phyloP scores from a whole-genome alignment of 2,113 vertebrate genomes.

The Nerophis lumbriciformis region DNA sequence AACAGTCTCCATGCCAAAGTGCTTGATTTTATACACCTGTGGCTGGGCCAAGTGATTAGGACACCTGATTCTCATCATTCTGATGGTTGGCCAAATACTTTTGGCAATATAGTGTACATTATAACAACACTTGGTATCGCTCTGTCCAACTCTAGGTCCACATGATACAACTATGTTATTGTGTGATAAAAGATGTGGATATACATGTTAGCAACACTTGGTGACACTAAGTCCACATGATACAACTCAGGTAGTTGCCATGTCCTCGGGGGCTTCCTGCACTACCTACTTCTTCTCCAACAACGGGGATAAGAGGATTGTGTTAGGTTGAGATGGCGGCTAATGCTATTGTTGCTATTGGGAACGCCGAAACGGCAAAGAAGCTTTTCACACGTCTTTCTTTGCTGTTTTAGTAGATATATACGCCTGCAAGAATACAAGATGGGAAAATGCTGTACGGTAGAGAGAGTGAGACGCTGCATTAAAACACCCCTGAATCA shows the following conservation, averaged over 20 bases:
- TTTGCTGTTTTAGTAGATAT: constrained; percentile 51
- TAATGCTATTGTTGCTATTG: constrained; percentile 66
- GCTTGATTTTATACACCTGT: too few species aligned
- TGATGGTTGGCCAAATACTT: too few species aligned
- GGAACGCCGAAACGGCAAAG: constrained; percentile 58
- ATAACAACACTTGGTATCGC: background rate
- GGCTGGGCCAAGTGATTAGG: too few species aligned
- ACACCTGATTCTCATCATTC: too few species aligned
- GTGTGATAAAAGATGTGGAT: background rate
- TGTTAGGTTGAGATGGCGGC: constrained; percentile 63
- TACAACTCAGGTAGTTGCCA: constrained; percentile 62
- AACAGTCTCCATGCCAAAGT: too few species aligned
- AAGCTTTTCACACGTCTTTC: constrained; percentile 60
- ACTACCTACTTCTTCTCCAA: constrained; percentile 57
- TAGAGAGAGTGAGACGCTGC: background rate
- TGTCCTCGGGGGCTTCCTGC: constrained; percentile 52
- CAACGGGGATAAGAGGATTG: constrained; percentile 68
- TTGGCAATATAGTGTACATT: too few species aligned
- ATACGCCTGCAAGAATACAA: constrained; percentile 44
- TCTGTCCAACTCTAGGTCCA: background rate
- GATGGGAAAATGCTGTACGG: constrained; percentile 25
- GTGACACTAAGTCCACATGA: constrained; percentile 27
- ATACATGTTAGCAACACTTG: background rate
- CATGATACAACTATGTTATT: background rate
- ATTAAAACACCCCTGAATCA: background rate